Conservation (phyloP, 2,888 invertebrate genomes). For the Julus scandinavius region DNA sequence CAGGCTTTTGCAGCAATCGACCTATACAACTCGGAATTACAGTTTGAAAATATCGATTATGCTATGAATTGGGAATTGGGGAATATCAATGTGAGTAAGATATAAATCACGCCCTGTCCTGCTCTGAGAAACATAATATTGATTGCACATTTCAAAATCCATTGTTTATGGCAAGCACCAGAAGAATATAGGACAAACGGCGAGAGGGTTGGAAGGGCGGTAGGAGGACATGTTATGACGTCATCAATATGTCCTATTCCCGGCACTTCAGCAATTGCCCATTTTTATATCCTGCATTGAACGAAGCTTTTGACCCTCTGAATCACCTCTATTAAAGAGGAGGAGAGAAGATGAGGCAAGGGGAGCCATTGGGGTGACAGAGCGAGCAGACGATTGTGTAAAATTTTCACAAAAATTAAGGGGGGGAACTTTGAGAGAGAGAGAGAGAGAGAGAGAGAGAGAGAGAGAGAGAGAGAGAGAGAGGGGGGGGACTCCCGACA, state of each 20-base stretch:
- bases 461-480: too few relatives aligned
- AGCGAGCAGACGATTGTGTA: not conserved
- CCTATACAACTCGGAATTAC: constrained; percentile 8
- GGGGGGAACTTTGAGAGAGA: not conserved
- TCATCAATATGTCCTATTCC: constrained; percentile 20
- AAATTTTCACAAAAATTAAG: constrained; percentile 42
- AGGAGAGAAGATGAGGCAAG: not conserved
- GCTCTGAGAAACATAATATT: constrained; percentile 24
- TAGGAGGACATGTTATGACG: not conserved
- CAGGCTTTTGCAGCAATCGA: not conserved
- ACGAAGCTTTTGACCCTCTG: constrained; percentile 37
- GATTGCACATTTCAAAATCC: constrained; percentile 29
- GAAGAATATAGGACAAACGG: not conserved
- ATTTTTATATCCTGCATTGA: constrained; percentile 10
- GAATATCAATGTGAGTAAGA: constrained; percentile 23
- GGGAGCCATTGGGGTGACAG: not conserved
- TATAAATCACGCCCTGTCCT: constrained; percentile 42
- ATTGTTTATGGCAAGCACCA: not conserved
- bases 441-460: too few relatives aligned
- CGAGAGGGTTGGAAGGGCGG: not conserved
- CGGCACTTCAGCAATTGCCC: not conserved
- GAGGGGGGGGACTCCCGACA: not conserved
- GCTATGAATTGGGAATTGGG: constrained; percentile 32
- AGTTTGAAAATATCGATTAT: constrained; percentile 38
- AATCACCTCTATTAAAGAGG: constrained; percentile 39